These are phyloP conservation scores for Belonocnema kinseyi DNA, from an alignment of 1,140 invertebrate genomes.

Conservation along the genomic window DNA sequence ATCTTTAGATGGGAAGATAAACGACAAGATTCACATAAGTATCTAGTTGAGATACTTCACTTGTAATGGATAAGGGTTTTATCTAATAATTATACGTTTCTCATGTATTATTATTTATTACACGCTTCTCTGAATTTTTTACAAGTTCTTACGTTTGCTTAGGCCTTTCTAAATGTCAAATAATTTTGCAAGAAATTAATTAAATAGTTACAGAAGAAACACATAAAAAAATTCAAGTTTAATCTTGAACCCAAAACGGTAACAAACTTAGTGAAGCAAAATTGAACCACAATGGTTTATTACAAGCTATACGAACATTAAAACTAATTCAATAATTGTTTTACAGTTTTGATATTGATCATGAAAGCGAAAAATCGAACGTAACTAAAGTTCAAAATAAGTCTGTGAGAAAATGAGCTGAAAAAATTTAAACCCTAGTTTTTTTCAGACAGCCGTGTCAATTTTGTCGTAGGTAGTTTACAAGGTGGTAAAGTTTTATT, in stretches of 20 bases:
- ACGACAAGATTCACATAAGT: background rate
- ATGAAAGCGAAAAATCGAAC: too few relatives aligned
- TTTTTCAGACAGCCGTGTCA: too few relatives aligned
- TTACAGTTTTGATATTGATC: too few relatives aligned
- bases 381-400: too few relatives aligned
- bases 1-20: background rate
- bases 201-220: background rate
- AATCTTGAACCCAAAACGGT: too few relatives aligned
- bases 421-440: too few relatives aligned
- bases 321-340: too few relatives aligned
- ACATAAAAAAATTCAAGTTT: too few relatives aligned
- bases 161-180: background rate
- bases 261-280: background rate
- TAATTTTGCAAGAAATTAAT: background rate
- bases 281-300: background rate
- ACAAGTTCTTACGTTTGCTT: constrained; percentile 1
- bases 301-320: too few relatives aligned
- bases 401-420: too few relatives aligned
- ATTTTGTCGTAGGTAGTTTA: too few relatives aligned
- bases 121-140: background rate
- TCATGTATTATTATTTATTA: background rate
- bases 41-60: background rate
- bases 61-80: background rate
- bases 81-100: constrained; percentile 11
- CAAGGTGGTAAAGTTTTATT: too few relatives aligned